Evolutionary conservation across 2,888 invertebrate genomes (phyloP).

Genomic region (Phania funesta): DNA sequence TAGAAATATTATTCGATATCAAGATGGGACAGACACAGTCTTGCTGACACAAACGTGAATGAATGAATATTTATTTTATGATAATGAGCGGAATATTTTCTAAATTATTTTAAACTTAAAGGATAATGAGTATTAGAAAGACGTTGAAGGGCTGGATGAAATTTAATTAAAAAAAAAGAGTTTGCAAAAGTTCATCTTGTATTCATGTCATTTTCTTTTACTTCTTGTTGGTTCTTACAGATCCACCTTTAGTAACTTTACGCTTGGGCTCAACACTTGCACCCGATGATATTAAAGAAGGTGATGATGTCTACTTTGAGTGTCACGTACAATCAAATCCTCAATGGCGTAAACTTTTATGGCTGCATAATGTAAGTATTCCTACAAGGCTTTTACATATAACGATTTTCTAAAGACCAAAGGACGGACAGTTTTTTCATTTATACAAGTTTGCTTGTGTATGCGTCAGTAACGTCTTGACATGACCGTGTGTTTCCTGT

Average conservation of each 20-base stretch:
- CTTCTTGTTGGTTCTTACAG: slow-evolving; percentile 81
- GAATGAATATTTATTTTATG: not conserved
- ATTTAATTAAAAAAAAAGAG: not conserved
- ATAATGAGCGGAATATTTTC: slow-evolving; percentile 22
- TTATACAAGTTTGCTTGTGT: not conserved
- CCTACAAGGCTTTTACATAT: slow-evolving; percentile 4
- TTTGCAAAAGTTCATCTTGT: slow-evolving; percentile 2
- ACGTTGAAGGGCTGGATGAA: not conserved
- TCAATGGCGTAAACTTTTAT: slow-evolving; percentile 89
- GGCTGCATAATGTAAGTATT: slow-evolving; percentile 92
- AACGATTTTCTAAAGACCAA: not conserved
- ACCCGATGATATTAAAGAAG: slow-evolving; percentile 94
- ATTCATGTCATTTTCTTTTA: not conserved
- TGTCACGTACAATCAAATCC: slow-evolving; percentile 95
- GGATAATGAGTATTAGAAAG: not conserved
- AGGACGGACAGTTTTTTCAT: not conserved
- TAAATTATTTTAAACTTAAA: slow-evolving; percentile 41
- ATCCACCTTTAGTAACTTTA: slow-evolving; percentile 91
- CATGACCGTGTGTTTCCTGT: not conserved
- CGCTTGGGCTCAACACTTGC: slow-evolving; percentile 91
- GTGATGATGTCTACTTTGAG: slow-evolving; percentile 95
- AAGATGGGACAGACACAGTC: not conserved
- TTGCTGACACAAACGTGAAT: not conserved
- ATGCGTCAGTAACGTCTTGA: not conserved
- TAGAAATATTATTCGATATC: not conserved